Evolutionary conservation across 2,113 vertebrate genomes (phyloP).

Genomic region (Psilopogon haemacephalus): DNA sequence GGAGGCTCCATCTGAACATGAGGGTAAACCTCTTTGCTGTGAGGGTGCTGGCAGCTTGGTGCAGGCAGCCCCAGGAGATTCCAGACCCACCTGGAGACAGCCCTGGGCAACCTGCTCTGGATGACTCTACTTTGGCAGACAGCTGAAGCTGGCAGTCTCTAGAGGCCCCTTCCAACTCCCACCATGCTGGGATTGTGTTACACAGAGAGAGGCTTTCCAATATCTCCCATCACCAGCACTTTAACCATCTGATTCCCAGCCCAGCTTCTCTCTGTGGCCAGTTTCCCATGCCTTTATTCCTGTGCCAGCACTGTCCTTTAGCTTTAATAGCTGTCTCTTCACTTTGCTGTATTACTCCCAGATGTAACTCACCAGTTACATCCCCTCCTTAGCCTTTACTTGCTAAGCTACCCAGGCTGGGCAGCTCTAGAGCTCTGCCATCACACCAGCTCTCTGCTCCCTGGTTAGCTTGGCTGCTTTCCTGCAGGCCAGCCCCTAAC

Average conservation of each 20-base stretch:
- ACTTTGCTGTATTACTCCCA: constrained; percentile 1
- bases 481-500: no score
- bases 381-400: not conserved
- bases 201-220: not conserved
- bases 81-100: not conserved
- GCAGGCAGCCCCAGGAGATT: not conserved
- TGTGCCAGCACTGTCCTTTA: constrained; percentile 1
- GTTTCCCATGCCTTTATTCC: constrained; percentile 19
- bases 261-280: not conserved
- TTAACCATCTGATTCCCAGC: not conserved
- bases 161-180: not conserved
- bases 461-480: no score
- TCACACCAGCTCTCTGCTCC: not conserved
- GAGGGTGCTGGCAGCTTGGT: no score
- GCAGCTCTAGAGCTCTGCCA: not conserved
- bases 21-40: no score
- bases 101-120: not conserved
- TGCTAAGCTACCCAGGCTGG: not conserved
- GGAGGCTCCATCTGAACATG: no score
- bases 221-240: not conserved
- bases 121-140: not conserved
- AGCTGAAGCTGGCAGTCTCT: not conserved
- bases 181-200: not conserved
- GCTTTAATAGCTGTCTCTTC: constrained; percentile 12
- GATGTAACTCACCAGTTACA: not conserved